These are phyloP conservation scores for Garrulus glandarius DNA, from an alignment of 2,797 vertebrate genomes.

Conservation along the genomic window DNA sequence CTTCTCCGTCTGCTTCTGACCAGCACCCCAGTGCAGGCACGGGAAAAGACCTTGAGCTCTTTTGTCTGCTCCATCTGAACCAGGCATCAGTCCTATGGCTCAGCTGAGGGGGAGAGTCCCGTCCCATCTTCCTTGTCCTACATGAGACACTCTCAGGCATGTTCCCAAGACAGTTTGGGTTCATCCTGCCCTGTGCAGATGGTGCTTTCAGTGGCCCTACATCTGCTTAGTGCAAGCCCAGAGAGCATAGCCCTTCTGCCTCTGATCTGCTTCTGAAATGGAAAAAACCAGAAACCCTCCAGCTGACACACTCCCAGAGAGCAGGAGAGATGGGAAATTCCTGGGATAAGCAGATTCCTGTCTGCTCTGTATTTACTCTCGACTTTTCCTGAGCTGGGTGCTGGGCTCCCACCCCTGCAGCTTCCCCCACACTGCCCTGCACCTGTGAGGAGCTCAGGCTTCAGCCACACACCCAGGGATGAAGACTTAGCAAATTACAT, in stretches of 20 bases:
- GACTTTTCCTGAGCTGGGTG: not conserved
- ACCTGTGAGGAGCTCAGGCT: not conserved
- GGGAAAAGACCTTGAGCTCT: not conserved
- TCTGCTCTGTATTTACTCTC: not conserved
- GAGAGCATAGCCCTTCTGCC: not conserved
- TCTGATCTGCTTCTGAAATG: not conserved
- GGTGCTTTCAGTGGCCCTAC: not conserved
- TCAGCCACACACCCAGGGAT: not conserved
- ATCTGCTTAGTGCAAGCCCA: not conserved
- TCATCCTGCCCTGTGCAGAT: not conserved
- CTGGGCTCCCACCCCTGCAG: not conserved
- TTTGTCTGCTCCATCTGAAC: not conserved
- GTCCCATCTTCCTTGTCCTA: not conserved
- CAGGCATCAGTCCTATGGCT: not conserved
- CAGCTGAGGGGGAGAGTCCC: not conserved
- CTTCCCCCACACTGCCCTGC: not conserved
- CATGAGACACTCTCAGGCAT: not conserved
- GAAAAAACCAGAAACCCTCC: not conserved
- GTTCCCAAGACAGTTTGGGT: not conserved
- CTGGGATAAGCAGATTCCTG: constrained; percentile 16
- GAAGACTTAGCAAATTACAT: not conserved
- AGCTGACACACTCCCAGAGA: not conserved
- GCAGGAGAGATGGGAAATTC: not conserved
- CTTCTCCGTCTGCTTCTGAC: not conserved
- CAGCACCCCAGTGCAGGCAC: not conserved